Percentiles rank a stretch among this genome's conserved stretches.
These are phyloP conservation scores for Anguilla obscura DNA, from an alignment of 2,797 vertebrate species.

Conservation along the genomic window DNA sequence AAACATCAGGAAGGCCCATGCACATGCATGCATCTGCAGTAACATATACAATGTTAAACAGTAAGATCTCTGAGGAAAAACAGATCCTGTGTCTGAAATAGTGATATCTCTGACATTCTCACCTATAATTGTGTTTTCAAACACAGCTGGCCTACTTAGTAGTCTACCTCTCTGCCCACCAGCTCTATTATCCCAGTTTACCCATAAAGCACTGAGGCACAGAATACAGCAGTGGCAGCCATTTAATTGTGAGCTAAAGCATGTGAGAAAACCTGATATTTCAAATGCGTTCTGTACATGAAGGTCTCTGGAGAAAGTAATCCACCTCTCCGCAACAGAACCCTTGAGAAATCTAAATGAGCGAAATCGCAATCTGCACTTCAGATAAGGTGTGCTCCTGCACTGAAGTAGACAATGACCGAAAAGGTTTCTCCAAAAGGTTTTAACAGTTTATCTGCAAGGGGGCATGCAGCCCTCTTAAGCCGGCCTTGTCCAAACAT, in stretches of 20 bases:
- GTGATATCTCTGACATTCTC: slow-evolving; percentile 1
- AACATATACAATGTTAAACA: background rate
- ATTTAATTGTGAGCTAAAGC: background rate
- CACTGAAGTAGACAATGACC: slow-evolving; percentile 12
- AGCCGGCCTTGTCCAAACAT: slow-evolving; percentile 9
- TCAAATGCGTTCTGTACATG: background rate
- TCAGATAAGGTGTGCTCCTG: slow-evolving; percentile 15
- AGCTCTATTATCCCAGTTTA: background rate
- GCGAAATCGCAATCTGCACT: background rate
- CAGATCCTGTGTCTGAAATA: background rate
- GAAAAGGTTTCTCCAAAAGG: background rate
- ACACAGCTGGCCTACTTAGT: background rate
- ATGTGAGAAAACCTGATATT: background rate
- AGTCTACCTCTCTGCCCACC: slow-evolving; percentile 19
- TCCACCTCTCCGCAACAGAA: slow-evolving; percentile 25
- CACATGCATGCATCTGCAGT: background rate
- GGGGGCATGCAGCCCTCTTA: slow-evolving; percentile 12
- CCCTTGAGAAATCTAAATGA: slow-evolving; percentile 26
- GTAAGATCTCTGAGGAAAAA: slow-evolving; percentile 23
- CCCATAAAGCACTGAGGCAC: background rate
- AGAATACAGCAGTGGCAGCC: background rate
- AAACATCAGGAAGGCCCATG: background rate
- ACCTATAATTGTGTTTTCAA: slow-evolving; percentile 27
- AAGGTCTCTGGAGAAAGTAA: background rate
- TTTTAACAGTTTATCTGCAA: slow-evolving; percentile 8